These are phyloP conservation scores for Melanophora roralis DNA, from an alignment of 2,888 invertebrate genomes.

Conservation along the genomic window DNA sequence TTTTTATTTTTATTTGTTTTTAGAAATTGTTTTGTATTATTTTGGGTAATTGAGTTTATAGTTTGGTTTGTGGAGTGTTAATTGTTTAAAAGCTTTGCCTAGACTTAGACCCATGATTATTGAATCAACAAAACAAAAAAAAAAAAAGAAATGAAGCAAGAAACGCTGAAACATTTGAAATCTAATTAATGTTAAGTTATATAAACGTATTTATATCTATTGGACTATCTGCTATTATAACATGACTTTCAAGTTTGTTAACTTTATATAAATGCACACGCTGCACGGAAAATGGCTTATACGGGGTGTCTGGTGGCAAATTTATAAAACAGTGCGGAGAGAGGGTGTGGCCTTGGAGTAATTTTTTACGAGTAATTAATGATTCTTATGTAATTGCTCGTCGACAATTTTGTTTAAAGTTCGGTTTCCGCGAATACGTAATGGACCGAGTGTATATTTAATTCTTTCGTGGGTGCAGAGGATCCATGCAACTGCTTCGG, in stretches of 20 bases:
- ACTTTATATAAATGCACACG: slow-evolving; percentile 27
- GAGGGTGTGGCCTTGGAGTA: too few relatives aligned
- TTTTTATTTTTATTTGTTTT: slow-evolving; percentile 31
- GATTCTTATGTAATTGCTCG: too few relatives aligned
- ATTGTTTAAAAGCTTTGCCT: slow-evolving; percentile 28
- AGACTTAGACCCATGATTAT: slow-evolving; percentile 2
- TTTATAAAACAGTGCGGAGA: too few relatives aligned
- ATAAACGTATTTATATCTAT: slow-evolving; percentile 23
- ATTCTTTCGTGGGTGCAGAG: too few relatives aligned
- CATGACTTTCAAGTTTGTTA: slow-evolving; percentile 50
- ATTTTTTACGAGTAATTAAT: too few relatives aligned
- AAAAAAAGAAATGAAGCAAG: background rate
- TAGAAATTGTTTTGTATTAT: background rate
- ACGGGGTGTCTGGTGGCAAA: too few relatives aligned
- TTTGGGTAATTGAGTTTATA: slow-evolving; percentile 61
- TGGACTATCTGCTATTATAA: slow-evolving; percentile 40
- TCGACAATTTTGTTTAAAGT: too few relatives aligned
- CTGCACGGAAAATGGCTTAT: too few relatives aligned
- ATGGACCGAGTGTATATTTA: too few relatives aligned
- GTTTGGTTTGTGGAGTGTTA: slow-evolving; percentile 60
- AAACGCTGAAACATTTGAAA: slow-evolving; percentile 46
- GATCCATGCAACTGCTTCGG: too few relatives aligned
- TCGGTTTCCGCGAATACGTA: too few relatives aligned
- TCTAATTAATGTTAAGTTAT: too few relatives aligned
- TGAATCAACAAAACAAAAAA: slow-evolving; percentile 34